Evolutionary conservation across 2,888 invertebrate species (phyloP).

Genomic region (Chironomus riparius): DNA sequence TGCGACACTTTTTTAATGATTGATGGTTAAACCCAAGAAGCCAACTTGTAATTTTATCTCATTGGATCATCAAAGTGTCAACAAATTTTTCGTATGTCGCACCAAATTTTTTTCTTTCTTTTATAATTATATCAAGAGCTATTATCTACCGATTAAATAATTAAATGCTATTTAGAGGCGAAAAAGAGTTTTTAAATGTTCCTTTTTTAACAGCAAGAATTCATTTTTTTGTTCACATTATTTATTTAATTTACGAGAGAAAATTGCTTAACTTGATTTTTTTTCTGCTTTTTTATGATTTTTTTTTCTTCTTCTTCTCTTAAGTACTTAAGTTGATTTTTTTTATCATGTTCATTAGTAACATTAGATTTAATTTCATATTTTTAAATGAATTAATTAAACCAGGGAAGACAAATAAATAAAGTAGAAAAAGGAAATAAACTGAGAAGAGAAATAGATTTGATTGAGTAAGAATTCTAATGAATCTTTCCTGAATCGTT

Average conservation of each 20-base stretch:
- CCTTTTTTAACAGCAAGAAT: background rate
- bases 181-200: background rate
- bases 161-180: constrained; percentile 12
- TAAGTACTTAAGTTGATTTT: background rate
- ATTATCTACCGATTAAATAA: constrained; percentile 1
- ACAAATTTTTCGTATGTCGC: background rate
- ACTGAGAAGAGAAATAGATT: no score
- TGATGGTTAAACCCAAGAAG: no score
- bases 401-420: background rate
- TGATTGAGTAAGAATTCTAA: no score
- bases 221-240: constrained; percentile 3
- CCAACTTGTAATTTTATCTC: no score
- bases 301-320: background rate
- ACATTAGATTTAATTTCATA: no score
- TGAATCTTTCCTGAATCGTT: no score
- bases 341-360: background rate
- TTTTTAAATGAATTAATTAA: no score
- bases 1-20: no score
- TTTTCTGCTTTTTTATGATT: background rate
- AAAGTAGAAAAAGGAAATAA: no score
- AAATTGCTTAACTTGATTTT: constrained; percentile 1
- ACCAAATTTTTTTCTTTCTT: background rate
- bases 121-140: background rate
- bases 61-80: no score
- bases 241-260: background rate